A percentile compares a stretch with the other conserved stretches of the same genome.
Conservation (phyloP, 2,888 invertebrate genomes). For the Laothoe populi region DNA sequence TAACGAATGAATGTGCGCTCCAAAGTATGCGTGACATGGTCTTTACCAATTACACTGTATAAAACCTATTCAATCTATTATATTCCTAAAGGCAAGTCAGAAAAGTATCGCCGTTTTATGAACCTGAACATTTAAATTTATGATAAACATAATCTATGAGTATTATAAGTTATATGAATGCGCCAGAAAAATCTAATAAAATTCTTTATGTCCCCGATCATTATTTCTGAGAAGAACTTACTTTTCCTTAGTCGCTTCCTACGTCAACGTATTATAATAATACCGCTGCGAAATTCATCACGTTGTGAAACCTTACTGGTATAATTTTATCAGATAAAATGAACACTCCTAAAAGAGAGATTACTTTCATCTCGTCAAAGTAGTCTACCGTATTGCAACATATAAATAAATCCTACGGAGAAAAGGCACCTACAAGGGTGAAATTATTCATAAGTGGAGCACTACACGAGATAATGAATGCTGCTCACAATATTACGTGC, state of each 20-base stretch:
- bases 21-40: no score
- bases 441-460: constrained; percentile 1
- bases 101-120: no score
- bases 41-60: no score
- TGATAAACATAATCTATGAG: no score
- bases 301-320: not conserved
- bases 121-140: no score
- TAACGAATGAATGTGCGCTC: no score
- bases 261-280: not conserved
- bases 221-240: not conserved
- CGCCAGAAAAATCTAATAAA: not conserved
- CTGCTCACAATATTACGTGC: constrained; percentile 7
- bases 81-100: no score
- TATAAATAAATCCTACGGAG: not conserved
- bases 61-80: no score
- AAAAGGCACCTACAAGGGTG: not conserved
- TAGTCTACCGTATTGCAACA: not conserved
- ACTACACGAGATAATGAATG: not conserved
- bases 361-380: constrained; percentile 16
- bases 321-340: not conserved
- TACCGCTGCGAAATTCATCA: not conserved
- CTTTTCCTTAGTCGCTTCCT: not conserved
- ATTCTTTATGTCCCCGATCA: not conserved
- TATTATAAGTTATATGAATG: not conserved
- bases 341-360: not conserved